These are phyloP conservation scores for Xenopus petersii DNA, from an alignment of 2,797 vertebrate genomes.

Conservation along the genomic window DNA sequence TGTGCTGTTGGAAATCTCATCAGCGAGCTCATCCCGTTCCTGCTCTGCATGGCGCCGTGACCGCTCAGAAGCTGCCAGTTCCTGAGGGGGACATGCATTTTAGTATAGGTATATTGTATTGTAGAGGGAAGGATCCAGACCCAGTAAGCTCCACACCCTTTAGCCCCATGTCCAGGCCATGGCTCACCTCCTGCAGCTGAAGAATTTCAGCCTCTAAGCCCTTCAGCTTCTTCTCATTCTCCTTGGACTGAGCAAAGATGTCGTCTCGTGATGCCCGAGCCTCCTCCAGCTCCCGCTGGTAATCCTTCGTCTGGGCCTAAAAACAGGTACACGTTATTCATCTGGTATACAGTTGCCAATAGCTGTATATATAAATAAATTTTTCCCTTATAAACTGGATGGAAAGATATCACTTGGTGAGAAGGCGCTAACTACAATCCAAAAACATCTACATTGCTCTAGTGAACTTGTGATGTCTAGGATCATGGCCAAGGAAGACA, in stretches of 20 bases:
- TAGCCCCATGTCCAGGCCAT: not conserved
- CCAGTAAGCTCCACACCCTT: no score
- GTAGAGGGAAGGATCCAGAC: no score
- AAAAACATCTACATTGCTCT: no score
- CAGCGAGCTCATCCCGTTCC: slow-evolving; percentile 89
- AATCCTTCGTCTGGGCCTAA: slow-evolving; percentile 96
- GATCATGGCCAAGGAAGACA: no score
- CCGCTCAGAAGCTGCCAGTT: slow-evolving; percentile 89
- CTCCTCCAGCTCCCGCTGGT: slow-evolving; percentile 93
- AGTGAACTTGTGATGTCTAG: no score
- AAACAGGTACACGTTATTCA: not conserved
- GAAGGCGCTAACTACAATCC: no score
- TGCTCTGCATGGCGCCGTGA: slow-evolving; percentile 90
- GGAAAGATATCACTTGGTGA: no score
- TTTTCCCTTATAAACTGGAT: no score
- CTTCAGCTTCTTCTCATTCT: slow-evolving; percentile 97
- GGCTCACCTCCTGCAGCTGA: slow-evolving; percentile 87
- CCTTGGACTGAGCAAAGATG: slow-evolving; percentile 92
- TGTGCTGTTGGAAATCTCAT: slow-evolving; percentile 93
- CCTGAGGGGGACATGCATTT: slow-evolving; percentile 62
- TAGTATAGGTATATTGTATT: no score
- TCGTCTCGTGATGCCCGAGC: slow-evolving; percentile 91
- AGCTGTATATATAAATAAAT: no score
- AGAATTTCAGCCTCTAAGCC: slow-evolving; percentile 94
- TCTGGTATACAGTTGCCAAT: not conserved